Base-by-base conservation (phyloP, 2,888 invertebrate genomes). In the Lasioglossum calceatum region DNA sequence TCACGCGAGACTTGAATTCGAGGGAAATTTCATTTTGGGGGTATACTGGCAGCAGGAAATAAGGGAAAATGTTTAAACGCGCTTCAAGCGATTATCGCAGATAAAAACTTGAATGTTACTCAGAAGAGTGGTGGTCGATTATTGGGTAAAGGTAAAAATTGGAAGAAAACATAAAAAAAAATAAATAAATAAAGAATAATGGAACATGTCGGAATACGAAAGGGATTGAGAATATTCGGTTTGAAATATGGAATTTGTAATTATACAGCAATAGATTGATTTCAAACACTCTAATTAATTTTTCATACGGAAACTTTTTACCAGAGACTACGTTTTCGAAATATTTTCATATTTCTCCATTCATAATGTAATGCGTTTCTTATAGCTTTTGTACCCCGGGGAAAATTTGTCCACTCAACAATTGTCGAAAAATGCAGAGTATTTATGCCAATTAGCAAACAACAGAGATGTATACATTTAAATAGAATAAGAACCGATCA, bases 361-460 rank as follows among this genome's bases (percentile, higher is more conserved):
- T 89, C 81, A 81, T 86, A 85, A 86, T 84, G 85, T 91, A 42
- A 91, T 92, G 92, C 92, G 92, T 93, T 89, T 91, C 92, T 93
- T 91, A 91, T 91, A 90, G 91, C 93, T 81, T 88, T 88, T 87
- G 80, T 79, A 84, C 78, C 84, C 81, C 64, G 89, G 70, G 42
- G 23, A 86, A 89, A 88, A 91, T 92, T 93, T 93, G 91, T 92
- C 92, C 93, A 93, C 90, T 92, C 89, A 93, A 93, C 92, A 94
- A 90, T 93, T 94, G 93, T 94, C 93, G 93, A 92, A 91, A 93
- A 92, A 93, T 92, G 93, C 93, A 92, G 92, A 94, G 92, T 95
- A 95, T 95, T 94, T 94, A 94, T 93, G 93, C 94, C 93, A 94
- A 95, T 94, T 94, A 94, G 93, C 93, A 93, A 93, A 93, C 93